A percentile compares a stretch with the other conserved stretches of the same genome.
phyloP scores from a whole-genome alignment of 2,888 invertebrate species.

The Cotesia congregata region DNA sequence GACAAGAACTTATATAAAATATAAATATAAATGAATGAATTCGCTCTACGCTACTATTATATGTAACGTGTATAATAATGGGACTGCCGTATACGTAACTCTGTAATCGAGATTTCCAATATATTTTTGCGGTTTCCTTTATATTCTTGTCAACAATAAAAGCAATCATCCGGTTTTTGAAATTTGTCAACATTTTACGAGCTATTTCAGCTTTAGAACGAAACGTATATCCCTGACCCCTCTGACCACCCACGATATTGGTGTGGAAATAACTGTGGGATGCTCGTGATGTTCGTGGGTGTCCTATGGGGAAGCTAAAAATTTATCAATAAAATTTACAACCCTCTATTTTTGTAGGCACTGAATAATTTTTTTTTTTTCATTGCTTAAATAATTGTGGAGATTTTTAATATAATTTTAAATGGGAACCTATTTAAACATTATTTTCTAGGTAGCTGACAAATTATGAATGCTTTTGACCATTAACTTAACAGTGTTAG shows the following conservation, averaged over 20 bases:
- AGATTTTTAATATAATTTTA: not conserved
- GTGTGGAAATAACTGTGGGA: constrained; percentile 30
- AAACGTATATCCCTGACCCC: constrained; percentile 19
- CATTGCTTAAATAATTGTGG: not conserved
- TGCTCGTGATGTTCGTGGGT: constrained; percentile 16
- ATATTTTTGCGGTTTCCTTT: constrained; percentile 12
- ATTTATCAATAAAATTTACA: not conserved
- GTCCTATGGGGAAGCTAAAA: constrained; percentile 11
- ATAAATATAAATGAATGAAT: not conserved
- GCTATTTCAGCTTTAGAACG: not conserved
- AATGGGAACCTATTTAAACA: not conserved
- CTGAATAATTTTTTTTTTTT: too few relatives aligned
- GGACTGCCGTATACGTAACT: not conserved
- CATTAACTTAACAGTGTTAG: not conserved
- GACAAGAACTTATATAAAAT: not conserved
- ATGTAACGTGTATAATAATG: not conserved
- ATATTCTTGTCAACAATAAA: not conserved
- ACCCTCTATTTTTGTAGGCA: not conserved
- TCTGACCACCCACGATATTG: constrained; percentile 28
- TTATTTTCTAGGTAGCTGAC: not conserved
- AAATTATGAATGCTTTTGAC: not conserved
- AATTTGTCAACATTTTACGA: constrained; percentile 3
- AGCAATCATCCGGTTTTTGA: not conserved
- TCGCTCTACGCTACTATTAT: not conserved
- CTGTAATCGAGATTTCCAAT: not conserved